These are phyloP conservation scores for Mormoops blainvillei DNA, from an alignment of 2,113 vertebrate genomes.

Conservation along the genomic window DNA sequence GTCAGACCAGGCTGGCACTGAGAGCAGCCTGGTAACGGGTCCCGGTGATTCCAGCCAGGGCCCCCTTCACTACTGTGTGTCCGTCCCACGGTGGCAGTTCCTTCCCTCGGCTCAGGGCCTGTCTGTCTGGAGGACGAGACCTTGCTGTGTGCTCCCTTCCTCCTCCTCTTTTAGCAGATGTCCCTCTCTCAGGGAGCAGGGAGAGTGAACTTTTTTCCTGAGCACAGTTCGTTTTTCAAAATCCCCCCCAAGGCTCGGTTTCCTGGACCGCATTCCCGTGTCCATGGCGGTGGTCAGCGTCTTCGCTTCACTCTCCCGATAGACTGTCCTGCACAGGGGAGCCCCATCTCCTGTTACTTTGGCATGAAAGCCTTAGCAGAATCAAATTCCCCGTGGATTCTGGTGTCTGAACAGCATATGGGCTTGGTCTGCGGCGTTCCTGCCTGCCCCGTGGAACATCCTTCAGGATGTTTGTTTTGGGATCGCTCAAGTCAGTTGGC, in stretches of 20 bases:
- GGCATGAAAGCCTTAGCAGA: neutral
- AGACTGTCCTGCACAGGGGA: neutral
- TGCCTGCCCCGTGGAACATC: neutral
- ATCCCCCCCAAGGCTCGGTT: neutral
- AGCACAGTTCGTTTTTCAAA: neutral
- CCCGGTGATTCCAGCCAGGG: too few species aligned
- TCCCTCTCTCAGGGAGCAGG: neutral
- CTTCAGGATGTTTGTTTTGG: neutral
- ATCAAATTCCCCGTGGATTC: neutral
- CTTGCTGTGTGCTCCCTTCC: neutral
- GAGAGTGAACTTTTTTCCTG: neutral
- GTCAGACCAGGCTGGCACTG: neutral
- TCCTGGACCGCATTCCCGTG: neutral
- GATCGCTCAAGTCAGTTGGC: neutral
- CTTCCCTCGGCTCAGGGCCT: neutral
- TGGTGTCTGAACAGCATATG: neutral
- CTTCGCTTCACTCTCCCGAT: neutral
- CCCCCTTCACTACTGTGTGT: neutral
- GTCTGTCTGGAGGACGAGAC: neutral
- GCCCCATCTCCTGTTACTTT: neutral
- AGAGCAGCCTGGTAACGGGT: neutral
- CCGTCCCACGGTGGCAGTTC: too few species aligned
- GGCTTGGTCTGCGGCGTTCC: neutral
- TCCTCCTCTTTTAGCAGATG: neutral
- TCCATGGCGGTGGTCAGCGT: too few species aligned